Percentiles rank a stretch among this genome's conserved stretches.
Evolutionary conservation across 2,113 vertebrate genomes (phyloP).

Genomic region (Bagarius yarrelli): DNA sequence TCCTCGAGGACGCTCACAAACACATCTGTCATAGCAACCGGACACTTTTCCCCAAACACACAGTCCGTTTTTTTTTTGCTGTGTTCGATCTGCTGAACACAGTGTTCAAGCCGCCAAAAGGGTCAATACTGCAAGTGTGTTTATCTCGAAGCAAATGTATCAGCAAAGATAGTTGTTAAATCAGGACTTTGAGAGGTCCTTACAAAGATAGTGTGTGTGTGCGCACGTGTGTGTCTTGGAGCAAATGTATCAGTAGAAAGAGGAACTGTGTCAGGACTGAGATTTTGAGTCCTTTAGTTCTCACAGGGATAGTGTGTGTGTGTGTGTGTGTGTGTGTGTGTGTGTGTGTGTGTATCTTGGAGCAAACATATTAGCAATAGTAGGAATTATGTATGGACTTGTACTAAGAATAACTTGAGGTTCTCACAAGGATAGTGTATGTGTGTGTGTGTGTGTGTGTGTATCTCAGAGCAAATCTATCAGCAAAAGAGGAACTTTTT

Average conservation of each 20-base stretch:
- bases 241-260: background rate
- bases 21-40: conserved; percentile 9
- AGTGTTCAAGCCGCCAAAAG: background rate
- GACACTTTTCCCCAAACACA: conserved; percentile 17
- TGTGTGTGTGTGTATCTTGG: conserved; percentile 22
- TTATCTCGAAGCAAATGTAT: background rate
- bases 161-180: too few relatives aligned
- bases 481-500: too few relatives aligned
- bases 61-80: too few relatives aligned
- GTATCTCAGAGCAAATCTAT: background rate
- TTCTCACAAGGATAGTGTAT: background rate
- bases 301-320: conserved; percentile 39
- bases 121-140: background rate
- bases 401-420: background rate
- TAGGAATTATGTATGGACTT: background rate
- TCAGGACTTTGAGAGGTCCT: too few relatives aligned
- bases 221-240: conserved; percentile 17
- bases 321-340: conserved; percentile 29
- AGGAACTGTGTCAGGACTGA: background rate
- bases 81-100: background rate
- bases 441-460: conserved; percentile 4
- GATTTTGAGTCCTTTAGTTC: too few relatives aligned
- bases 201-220: conserved; percentile 33
- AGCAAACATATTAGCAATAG: background rate
- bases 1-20: conserved; percentile 2